Conservation (phyloP, 2,113 vertebrate species). For the Sprattus sprattus region DNA sequence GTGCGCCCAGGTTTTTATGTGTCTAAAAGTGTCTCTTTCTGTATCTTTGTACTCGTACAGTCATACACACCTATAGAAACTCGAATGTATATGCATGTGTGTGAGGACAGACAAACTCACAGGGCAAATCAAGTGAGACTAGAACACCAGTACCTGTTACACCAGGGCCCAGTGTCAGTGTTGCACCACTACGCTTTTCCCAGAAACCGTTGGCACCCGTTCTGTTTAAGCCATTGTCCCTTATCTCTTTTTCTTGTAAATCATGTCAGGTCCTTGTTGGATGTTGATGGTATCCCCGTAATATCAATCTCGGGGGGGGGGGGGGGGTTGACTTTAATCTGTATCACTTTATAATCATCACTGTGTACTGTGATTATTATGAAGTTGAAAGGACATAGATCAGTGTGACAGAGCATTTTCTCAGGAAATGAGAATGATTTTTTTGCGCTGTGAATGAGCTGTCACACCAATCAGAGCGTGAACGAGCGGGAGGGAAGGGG, state of each 20-base stretch:
- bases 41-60: no score
- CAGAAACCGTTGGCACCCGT: no score
- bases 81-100: no score
- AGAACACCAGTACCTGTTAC: no score
- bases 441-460: constrained; percentile 31
- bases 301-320: not conserved
- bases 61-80: no score
- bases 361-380: not conserved
- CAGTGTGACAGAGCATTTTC: not conserved
- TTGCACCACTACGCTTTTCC: no score
- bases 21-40: no score
- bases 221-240: not conserved
- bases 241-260: not conserved
- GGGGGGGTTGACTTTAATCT: not conserved
- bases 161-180: no score
- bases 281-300: not conserved
- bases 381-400: not conserved
- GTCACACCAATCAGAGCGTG: constrained; percentile 41
- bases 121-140: no score
- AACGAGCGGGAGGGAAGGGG: not conserved
- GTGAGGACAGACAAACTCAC: no score
- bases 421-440: constrained; percentile 32
- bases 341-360: not conserved
- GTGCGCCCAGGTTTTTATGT: no score
- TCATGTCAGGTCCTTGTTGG: not conserved